phyloP scores from a whole-genome alignment of 2,888 invertebrate species.

The Zygogramma bicolorata region DNA sequence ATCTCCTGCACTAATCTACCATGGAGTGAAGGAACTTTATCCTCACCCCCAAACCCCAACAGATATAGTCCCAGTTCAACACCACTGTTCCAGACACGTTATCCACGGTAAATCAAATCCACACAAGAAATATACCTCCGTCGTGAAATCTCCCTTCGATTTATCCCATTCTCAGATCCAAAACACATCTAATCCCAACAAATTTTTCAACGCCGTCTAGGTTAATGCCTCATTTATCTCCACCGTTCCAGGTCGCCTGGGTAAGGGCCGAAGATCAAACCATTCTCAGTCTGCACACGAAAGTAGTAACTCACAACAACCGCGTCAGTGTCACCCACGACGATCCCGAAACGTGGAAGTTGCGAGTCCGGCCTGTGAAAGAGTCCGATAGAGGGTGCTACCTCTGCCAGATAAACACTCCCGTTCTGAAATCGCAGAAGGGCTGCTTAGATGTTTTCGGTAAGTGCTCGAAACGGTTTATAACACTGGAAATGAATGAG shows the following conservation, averaged over 20 bases:
- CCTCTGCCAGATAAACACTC: constrained; percentile 93
- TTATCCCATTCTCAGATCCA: constrained; percentile 36
- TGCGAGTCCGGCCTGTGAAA: constrained; percentile 84
- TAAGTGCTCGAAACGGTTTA: constrained; percentile 65
- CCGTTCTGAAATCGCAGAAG: constrained; percentile 86
- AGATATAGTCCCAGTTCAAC: too few species aligned
- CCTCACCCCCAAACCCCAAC: too few species aligned
- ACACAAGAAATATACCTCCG: neutral
- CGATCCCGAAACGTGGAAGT: constrained; percentile 86
- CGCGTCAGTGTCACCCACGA: constrained; percentile 87
- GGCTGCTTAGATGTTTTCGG: constrained; percentile 91
- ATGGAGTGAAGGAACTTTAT: too few species aligned
- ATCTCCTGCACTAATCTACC: too few species aligned
- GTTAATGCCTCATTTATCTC: constrained; percentile 39
- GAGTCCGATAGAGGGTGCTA: constrained; percentile 89
- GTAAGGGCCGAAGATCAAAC: constrained; percentile 91
- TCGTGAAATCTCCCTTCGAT: constrained; percentile 8
- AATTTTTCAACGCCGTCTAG: constrained; percentile 40
- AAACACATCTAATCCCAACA: constrained; percentile 35
- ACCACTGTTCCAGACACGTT: too few species aligned
- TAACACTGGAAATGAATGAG: neutral
- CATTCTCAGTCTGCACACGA: constrained; percentile 86
- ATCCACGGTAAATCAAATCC: too few species aligned
- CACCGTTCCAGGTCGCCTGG: constrained; percentile 83
- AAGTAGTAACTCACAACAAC: constrained; percentile 86